These are phyloP conservation scores for Melitaea cinxia DNA, from an alignment of 1,140 invertebrate species.

Conservation along the genomic window DNA sequence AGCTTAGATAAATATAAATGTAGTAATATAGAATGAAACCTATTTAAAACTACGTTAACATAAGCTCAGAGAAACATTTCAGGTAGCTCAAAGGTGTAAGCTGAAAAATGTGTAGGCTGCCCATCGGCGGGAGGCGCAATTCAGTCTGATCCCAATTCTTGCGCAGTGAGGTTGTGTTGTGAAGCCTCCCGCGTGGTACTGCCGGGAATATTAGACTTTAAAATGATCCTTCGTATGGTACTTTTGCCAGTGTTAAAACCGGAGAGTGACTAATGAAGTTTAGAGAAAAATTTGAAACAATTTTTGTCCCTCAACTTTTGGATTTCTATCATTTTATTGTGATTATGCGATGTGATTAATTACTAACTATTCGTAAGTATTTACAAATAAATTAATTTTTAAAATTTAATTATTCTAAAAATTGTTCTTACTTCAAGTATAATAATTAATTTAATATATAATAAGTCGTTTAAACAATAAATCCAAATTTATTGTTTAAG, in stretches of 20 bases:
- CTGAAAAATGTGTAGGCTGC: slow-evolving; percentile 54
- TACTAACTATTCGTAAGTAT: slow-evolving; percentile 71
- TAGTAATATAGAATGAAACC: neutral
- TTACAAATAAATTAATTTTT: neutral
- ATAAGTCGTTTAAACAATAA: no score
- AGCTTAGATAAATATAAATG: neutral
- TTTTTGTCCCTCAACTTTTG: slow-evolving; percentile 33
- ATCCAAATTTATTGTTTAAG: no score
- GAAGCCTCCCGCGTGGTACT: neutral
- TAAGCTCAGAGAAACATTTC: slow-evolving; percentile 42
- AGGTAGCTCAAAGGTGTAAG: slow-evolving; percentile 66
- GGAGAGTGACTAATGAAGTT: slow-evolving; percentile 60
- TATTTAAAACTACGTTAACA: slow-evolving; percentile 23
- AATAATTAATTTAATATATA: no score
- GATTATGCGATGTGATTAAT: slow-evolving; percentile 71
- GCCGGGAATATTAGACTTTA: slow-evolving; percentile 43
- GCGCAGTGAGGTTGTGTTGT: slow-evolving; percentile 39
- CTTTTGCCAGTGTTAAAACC: slow-evolving; percentile 44
- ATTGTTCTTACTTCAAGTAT: no score
- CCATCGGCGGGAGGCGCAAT: slow-evolving; percentile 47
- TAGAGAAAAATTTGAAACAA: slow-evolving; percentile 21
- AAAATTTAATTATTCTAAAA: neutral
- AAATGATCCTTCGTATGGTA: slow-evolving; percentile 52
- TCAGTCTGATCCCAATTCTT: slow-evolving; percentile 54
- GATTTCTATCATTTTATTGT: slow-evolving; percentile 50